Base-by-base conservation (phyloP, 2,888 invertebrate species). In the Suillia variegata region DNA sequence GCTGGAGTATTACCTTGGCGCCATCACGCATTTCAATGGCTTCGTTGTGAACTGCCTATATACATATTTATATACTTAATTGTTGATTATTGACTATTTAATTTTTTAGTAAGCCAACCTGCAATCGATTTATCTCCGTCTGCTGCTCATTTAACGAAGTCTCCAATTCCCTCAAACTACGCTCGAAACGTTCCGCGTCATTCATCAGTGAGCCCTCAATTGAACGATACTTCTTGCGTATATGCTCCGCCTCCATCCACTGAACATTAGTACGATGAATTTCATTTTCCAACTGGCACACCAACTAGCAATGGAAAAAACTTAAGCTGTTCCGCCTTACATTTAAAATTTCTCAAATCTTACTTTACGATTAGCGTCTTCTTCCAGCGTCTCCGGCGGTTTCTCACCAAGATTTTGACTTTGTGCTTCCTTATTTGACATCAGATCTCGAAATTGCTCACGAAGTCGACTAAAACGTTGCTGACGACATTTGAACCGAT, bases 241-340 rank as follows among this genome's bases (percentile, higher is more conserved):
- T 88, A 65, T 92, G 87, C 69, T 90, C 88, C 0, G 92, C 92
- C 80, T 93, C 93, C 74, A 91, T 88, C 85, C 90, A 89, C 82
- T 93, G 92, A 31, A 93, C 89, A 56, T 91, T 86, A 0, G 92
- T 87, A 62, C 90, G 88, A 74, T 93, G 92, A 61, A 93, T 89
- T 76, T 90, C 89, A 75, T 93, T 93, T 80, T 93, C 93, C 66
- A 93, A 80, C 67, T 88, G 88, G 4, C 89, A 86, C 1, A 87
- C 86, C 21, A 86, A 83, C 89, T 89, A 75, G 33, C 80, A 78
- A n/a, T n/a, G n/a, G n/a, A n/a, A n/a, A n/a, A n/a, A n/a, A n/a
- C n/a, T n/a, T n/a, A n/a, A n/a, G n/a, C n/a, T n/a, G n/a, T n/a
- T n/a, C n/a, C n/a, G 5, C 6, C 45, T 45, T 20, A 5, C 38